phyloP scores from a whole-genome alignment of 2,797 vertebrate genomes.

The Eulemur rubriventer region DNA sequence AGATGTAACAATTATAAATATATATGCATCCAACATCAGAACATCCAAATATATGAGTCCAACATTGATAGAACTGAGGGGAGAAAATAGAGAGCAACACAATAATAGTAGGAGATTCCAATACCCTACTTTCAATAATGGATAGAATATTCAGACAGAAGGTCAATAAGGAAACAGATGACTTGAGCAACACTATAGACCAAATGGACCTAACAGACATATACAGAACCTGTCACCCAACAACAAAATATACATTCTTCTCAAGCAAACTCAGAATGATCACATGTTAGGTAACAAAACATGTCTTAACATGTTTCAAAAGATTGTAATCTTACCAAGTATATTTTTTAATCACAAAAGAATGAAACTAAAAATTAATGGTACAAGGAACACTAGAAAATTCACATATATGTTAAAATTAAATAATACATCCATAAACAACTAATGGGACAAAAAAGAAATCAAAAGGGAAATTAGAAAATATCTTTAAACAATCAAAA shows the following conservation, averaged over 20 bases:
- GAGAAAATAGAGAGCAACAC: neutral
- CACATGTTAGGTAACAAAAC: neutral
- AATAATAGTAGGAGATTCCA: neutral
- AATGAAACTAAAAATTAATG: neutral
- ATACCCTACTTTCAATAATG: neutral
- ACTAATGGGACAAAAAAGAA: neutral
- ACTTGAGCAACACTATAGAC: neutral
- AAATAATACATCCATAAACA: neutral
- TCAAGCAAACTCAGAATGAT: neutral
- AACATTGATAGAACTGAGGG: neutral
- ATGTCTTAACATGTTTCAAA: neutral
- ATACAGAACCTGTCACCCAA: neutral
- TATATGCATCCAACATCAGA: neutral
- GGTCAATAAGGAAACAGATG: neutral
- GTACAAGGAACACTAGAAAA: conserved; percentile 1
- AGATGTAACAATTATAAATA: neutral
- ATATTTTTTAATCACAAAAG: neutral
- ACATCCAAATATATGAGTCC: neutral
- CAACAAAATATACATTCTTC: neutral
- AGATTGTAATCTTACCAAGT: neutral
- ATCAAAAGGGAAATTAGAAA: neutral
- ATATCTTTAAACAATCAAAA: neutral
- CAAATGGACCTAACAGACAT: neutral
- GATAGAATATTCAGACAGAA: neutral
- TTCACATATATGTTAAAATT: conserved; percentile 3